Evolutionary conservation across 2,888 invertebrate species (phyloP).

Genomic region (Polydrusus cervinus): DNA sequence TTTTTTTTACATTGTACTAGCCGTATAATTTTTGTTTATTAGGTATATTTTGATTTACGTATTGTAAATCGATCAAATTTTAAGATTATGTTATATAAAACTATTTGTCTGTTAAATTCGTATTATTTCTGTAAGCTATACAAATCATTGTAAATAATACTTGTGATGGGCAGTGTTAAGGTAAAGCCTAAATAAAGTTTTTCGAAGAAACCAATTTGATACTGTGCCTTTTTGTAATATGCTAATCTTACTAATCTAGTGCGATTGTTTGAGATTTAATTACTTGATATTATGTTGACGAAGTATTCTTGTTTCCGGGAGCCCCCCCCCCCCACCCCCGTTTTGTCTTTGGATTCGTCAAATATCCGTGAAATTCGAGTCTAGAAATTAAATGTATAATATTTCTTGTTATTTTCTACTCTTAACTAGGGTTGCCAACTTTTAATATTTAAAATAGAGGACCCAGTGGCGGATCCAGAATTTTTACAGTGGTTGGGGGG

Average conservation of each 20-base stretch:
- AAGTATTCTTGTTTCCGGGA: too few species aligned
- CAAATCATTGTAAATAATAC: constrained; percentile 63
- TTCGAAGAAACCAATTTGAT: constrained; percentile 37
- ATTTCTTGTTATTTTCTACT: too few species aligned
- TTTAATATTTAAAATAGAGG: too few species aligned
- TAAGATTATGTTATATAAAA: background rate
- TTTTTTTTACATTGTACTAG: constrained; percentile 21
- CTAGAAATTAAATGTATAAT: too few species aligned
- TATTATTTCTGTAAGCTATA: constrained; percentile 29
- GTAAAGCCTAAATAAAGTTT: constrained; percentile 56
- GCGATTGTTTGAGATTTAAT: constrained; percentile 21
- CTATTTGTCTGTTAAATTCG: constrained; percentile 38
- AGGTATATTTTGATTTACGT: constrained; percentile 13
- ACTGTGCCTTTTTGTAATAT: constrained; percentile 13
- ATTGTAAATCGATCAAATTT: background rate
- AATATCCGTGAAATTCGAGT: too few species aligned
- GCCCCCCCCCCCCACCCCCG: too few species aligned
- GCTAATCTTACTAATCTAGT: constrained; percentile 3
- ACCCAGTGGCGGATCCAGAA: too few species aligned
- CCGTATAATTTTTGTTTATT: constrained; percentile 15
- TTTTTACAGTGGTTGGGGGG: too few species aligned
- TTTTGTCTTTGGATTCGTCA: too few species aligned
- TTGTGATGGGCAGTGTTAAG: constrained; percentile 67
- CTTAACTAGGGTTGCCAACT: too few species aligned
- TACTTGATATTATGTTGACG: background rate